Evolutionary conservation across 2,888 invertebrate genomes (phyloP), one percentile per base, ranked within the genome.

Genomic region (Hydraecia micacea): DNA sequence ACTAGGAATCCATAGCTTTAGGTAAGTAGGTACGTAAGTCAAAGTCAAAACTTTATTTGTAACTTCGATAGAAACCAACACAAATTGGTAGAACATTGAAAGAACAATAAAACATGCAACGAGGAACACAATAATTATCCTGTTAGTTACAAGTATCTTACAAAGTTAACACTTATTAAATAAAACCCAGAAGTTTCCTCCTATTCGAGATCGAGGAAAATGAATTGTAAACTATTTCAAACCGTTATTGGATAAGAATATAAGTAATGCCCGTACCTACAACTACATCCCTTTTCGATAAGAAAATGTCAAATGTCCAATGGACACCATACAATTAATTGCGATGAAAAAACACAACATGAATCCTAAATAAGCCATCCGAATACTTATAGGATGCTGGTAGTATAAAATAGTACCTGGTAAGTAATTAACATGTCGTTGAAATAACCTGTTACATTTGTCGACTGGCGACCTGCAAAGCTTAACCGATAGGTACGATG

Each of bases 121-220:
- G 28, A 75, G 55, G 36, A 58, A 69, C 21, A 68, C 25, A 73
- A 46, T 83, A 73, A 46, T 83, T 83, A 72, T 85, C 84, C 86
- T 73, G 79, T 83, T 83, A 66, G 79, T 79, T 52, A 86, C 70
- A 66, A 71, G 49, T 72, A 79, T 74, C 62, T 74, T 83, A 76
- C 49, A 72, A 65, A 68, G 15, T 62, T 77, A 39, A 28, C 18
- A 62, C 42, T 73, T 62, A 71, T 75, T 32, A 32, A 32, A 32
- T 82, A 66, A 60, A 60, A 65, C 5, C 21, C 55, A 70, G 36
- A 36, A 36, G 65, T 85, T 86, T 80, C 86, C 85, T 77, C 74
- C 28, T 85, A 62, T 70, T 63, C 52, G 65, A 74, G 62, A 73
- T 76, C 36, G 55, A 86, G 83, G 84, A 79, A 86, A 83, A 86